Percentiles rank a stretch among this genome's conserved stretches.
Conservation (phyloP, 2,113 vertebrate species). For the Neodontobutis hainanensis region DNA sequence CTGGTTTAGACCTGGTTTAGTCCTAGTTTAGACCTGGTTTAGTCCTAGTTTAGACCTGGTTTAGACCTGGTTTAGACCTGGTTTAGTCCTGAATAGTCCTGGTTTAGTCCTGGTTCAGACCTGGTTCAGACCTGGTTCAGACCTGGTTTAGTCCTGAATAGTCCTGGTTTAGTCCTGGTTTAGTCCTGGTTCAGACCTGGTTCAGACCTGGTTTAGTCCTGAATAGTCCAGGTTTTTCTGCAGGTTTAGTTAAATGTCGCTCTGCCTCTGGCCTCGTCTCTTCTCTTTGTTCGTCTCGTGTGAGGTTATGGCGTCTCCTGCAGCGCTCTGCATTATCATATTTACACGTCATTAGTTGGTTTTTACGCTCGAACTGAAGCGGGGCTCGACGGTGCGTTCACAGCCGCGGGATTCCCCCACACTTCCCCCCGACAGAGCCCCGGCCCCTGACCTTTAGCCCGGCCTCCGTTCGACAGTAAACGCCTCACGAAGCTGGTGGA, state of each 20-base stretch:
- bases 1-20: too few species aligned
- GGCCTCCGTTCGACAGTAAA: neutral
- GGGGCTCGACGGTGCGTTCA: slow-evolving; percentile 90
- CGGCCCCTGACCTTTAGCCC: slow-evolving; percentile 42
- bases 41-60: too few species aligned
- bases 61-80: too few species aligned
- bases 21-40: too few species aligned
- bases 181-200: neutral
- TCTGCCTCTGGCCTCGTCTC: too few species aligned
- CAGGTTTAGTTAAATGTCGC: neutral
- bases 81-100: neutral
- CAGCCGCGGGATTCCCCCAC: slow-evolving; percentile 76
- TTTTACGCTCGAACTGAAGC: slow-evolving; percentile 99
- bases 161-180: neutral
- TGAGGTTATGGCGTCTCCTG: slow-evolving; percentile 66
- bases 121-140: neutral
- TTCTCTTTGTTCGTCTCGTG: too few species aligned
- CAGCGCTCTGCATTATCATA: slow-evolving; percentile 98
- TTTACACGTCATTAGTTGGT: slow-evolving; percentile 99
- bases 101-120: neutral
- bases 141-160: neutral
- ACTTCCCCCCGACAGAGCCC: slow-evolving; percentile 22
- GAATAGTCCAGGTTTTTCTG: neutral
- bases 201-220: neutral
- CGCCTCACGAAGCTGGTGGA: too few species aligned